A percentile compares a stretch with the other conserved stretches of the same genome.
Evolutionary conservation across 2,797 vertebrate genomes (phyloP).

Genomic region (Cirrhinus mrigala): DNA sequence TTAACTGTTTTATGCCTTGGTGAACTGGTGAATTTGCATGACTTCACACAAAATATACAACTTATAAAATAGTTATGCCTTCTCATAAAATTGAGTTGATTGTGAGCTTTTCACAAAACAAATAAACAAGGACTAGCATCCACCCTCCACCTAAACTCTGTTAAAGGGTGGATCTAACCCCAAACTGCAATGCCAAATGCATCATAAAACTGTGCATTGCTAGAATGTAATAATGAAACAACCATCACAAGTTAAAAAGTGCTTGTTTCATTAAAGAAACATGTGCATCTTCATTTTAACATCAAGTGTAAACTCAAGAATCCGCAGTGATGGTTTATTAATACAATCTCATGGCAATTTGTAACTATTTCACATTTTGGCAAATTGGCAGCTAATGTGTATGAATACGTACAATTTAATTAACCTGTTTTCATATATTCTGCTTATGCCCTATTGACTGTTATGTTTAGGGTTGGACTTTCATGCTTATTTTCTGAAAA

Average conservation of each 20-base stretch:
- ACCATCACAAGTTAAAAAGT: background rate
- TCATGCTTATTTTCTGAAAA: too few species aligned
- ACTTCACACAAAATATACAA: background rate
- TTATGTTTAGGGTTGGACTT: too few species aligned
- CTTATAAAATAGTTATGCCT: background rate
- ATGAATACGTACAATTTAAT: too few species aligned
- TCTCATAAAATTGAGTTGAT: background rate
- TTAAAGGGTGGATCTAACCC: background rate
- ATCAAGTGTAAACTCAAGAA: too few species aligned
- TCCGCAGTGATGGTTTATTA: background rate
- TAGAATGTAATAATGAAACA: background rate
- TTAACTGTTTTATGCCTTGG: background rate
- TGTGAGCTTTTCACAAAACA: background rate
- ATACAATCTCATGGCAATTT: background rate
- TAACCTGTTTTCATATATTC: too few species aligned
- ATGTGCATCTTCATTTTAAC: too few species aligned
- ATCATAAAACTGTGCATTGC: background rate
- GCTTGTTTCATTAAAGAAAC: too few species aligned
- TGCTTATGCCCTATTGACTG: too few species aligned
- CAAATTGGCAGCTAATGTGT: background rate
- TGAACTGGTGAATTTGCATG: background rate
- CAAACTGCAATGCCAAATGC: background rate
- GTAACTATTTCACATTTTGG: background rate
- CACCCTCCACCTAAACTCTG: background rate
- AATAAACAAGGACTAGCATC: background rate